These are phyloP conservation scores for Eupithecia subumbrata DNA, from an alignment of 2,888 invertebrate species.

Conservation along the genomic window DNA sequence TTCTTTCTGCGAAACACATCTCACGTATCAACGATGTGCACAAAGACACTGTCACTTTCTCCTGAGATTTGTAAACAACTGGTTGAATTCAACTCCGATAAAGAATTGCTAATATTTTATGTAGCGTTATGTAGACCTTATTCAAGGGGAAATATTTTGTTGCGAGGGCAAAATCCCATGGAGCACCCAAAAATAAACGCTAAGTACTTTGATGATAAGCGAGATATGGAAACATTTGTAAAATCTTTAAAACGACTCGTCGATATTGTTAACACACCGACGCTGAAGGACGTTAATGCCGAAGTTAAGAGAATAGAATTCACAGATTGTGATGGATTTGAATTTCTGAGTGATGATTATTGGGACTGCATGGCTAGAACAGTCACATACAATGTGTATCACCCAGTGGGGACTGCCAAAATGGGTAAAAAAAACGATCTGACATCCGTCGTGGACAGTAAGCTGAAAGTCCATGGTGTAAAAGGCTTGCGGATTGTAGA, in stretches of 20 bases:
- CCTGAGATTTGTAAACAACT: constrained; percentile 71
- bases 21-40: constrained; percentile 65
- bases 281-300: constrained; percentile 63
- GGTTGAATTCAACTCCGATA: constrained; percentile 63
- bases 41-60: constrained; percentile 61
- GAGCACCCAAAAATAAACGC: constrained; percentile 71
- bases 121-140: constrained; percentile 71
- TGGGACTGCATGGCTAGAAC: constrained; percentile 78
- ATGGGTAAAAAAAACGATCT: constrained; percentile 67
- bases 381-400: constrained; percentile 73
- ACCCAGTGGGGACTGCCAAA: constrained; percentile 75
- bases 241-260: constrained; percentile 63
- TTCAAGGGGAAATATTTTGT: constrained; percentile 66
- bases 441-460: constrained; percentile 65
- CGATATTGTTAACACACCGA: constrained; percentile 66
- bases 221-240: constrained; percentile 68
- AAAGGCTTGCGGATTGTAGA: constrained; percentile 68
- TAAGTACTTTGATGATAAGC: constrained; percentile 70
- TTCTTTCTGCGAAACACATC: constrained; percentile 73
- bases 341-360: constrained; percentile 65
- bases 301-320: constrained; percentile 66
- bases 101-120: constrained; percentile 70
- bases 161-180: constrained; percentile 60
- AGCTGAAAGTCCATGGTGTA: constrained; percentile 63
- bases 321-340: constrained; percentile 63